Base-by-base conservation (phyloP, 2,113 vertebrate species). In the Numenius arquata region DNA sequence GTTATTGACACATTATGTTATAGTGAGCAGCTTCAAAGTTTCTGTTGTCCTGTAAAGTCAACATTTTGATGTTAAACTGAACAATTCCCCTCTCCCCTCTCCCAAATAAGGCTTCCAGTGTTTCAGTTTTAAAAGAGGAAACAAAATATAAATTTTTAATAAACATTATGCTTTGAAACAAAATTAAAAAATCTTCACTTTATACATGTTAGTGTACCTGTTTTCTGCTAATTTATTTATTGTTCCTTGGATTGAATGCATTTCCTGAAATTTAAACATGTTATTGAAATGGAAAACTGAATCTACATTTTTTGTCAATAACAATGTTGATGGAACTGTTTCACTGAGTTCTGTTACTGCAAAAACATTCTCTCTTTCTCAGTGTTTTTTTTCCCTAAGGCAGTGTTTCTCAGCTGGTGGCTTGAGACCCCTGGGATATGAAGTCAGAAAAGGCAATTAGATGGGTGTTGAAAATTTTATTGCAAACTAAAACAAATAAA, bases 401-500 rank as follows among this genome's bases (percentile, higher is more conserved):
- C 59, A 63, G 19, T 53, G 34, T 78, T 95, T 88, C 43, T 82
- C 66, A 91, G 47, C 10, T 47, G 74, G 43, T 89, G 32, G n/a
- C 65, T 67, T 76, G 58, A 88, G 79, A 65, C 40, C 41, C 34
- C 16, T 79, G 75, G 82, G 79, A 61, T 70, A 56, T 65, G 45
- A 73, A 91, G 52, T 78, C 56, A 96, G 32, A 82, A 78, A 91
- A 91, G 56, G 30, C 85, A 95, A 82, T 85, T 91, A 85, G 70
- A 91, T 77, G 45, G 30, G 71, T 88, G 40, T 68, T 90, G 78
- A 93, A 95, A 85, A 90, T 88, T 82, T 88, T 82, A 90, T 91
- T 89, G 36, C 27, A 79, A 82, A 38, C 36, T 38, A 52, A 82
- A 94, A 6, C 38, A 88, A 72, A 58, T 63, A 88, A 27, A 58